A percentile compares a stretch with the other conserved stretches of the same genome.
Evolutionary conservation across 2,888 invertebrate genomes (phyloP).

Genomic region (Lobophora halterata): DNA sequence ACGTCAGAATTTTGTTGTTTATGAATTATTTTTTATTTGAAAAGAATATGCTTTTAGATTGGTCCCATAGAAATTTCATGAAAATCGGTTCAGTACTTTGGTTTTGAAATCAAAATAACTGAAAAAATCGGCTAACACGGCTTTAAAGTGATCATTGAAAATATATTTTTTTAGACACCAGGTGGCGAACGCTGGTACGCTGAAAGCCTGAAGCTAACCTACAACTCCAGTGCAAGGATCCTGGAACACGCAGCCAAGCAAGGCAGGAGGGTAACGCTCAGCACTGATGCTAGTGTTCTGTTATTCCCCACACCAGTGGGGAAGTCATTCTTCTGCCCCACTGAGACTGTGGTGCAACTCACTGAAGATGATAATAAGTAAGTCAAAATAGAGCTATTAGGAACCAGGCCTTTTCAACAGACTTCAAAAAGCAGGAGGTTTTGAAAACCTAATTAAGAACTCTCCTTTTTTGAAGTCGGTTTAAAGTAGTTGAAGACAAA

Average conservation of each 20-base stretch:
- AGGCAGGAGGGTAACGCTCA: constrained; percentile 73
- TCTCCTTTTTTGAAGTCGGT: too few relatives aligned
- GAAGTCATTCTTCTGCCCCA: constrained; percentile 89
- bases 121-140: too few relatives aligned
- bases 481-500: too few relatives aligned
- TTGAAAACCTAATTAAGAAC: too few relatives aligned
- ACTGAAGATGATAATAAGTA: constrained; percentile 74
- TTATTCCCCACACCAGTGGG: constrained; percentile 93
- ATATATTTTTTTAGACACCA: constrained; percentile 83
- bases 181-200: constrained; percentile 95
- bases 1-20: background rate
- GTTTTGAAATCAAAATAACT: too few relatives aligned
- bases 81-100: too few relatives aligned
- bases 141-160: too few relatives aligned
- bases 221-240: constrained; percentile 83
- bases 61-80: too few relatives aligned
- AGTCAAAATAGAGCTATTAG: constrained; percentile 34
- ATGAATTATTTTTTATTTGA: too few relatives aligned
- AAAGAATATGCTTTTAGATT: too few relatives aligned
- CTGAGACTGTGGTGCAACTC: constrained; percentile 85
- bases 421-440: too few relatives aligned
- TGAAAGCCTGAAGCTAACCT: constrained; percentile 86
- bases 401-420: too few relatives aligned
- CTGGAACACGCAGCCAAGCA: constrained; percentile 82
- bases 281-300: constrained; percentile 81